These are phyloP conservation scores for Agraylea sexmaculata DNA, from an alignment of 1,140 invertebrate genomes.

Conservation along the genomic window DNA sequence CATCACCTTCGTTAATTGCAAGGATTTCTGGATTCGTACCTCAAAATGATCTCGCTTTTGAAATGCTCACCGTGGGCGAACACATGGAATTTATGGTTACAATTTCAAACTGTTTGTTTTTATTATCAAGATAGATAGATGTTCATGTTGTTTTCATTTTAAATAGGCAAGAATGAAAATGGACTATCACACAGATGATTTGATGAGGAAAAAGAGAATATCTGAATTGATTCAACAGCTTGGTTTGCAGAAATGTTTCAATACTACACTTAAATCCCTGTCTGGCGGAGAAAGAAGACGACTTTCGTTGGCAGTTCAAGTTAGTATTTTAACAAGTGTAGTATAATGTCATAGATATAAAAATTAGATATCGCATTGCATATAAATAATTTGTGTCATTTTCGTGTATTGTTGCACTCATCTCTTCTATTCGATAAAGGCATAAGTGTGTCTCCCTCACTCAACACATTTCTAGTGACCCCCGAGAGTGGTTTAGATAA, in stretches of 20 bases:
- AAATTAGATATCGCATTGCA: too few relatives aligned
- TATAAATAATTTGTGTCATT: too few relatives aligned
- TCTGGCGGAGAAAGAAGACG: slow-evolving; percentile 84
- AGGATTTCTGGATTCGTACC: slow-evolving; percentile 62
- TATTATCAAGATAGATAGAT: background rate
- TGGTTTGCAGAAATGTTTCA: slow-evolving; percentile 52
- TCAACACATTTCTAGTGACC: too few relatives aligned
- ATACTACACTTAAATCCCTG: slow-evolving; percentile 51
- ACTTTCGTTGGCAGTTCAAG: slow-evolving; percentile 76
- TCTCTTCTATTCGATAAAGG: too few relatives aligned
- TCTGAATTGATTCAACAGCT: slow-evolving; percentile 43
- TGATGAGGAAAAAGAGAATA: slow-evolving; percentile 32
- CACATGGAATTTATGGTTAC: slow-evolving; percentile 66
- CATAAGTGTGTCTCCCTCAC: too few relatives aligned
- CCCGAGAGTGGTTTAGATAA: too few relatives aligned
- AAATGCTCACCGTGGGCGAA: slow-evolving; percentile 55
- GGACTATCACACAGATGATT: slow-evolving; percentile 36
- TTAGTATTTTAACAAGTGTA: slow-evolving; percentile 29
- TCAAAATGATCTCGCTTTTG: slow-evolving; percentile 56
- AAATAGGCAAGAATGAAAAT: slow-evolving; percentile 44
- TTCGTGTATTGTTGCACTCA: too few relatives aligned
- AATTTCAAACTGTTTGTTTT: slow-evolving; percentile 2
- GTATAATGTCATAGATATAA: too few relatives aligned
- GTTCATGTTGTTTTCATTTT: slow-evolving; percentile 5
- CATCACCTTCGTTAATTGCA: slow-evolving; percentile 48